Percentiles rank a stretch among this genome's conserved stretches.
Evolutionary conservation across 2,888 invertebrate species (phyloP).

Genomic region (Salticus scenicus): DNA sequence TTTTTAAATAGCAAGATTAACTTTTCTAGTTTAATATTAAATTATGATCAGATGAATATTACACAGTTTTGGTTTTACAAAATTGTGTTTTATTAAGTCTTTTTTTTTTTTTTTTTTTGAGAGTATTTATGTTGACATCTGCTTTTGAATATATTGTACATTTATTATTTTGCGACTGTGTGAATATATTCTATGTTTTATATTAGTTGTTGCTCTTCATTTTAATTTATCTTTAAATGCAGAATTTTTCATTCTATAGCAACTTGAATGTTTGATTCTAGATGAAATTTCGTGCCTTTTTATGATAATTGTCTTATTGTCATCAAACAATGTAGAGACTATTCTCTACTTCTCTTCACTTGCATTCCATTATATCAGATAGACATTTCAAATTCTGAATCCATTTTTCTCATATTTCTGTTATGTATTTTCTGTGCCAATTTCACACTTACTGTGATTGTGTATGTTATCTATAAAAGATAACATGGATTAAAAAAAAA

Average conservation of each 20-base stretch:
- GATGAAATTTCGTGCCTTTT: background rate
- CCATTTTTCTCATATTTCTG: no score
- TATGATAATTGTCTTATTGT: background rate
- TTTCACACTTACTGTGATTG: no score
- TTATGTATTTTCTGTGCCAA: no score
- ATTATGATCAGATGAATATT: background rate
- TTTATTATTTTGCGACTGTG: background rate
- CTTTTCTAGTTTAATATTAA: no score
- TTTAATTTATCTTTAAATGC: background rate
- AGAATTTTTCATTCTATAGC: background rate
- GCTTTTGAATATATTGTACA: background rate
- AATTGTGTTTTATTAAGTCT: conserved; percentile 3
- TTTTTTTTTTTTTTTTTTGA: background rate
- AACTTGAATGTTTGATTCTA: no score
- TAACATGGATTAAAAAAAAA: no score
- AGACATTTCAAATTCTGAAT: no score
- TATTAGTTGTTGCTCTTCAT: background rate
- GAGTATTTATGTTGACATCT: background rate
- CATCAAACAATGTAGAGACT: background rate
- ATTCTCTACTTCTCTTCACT: no score
- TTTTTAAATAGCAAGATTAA: no score
- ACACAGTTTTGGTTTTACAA: conserved; percentile 16
- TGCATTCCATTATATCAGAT: no score
- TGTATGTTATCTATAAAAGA: no score
- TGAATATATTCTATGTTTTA: background rate